Evolutionary conservation across 1,140 invertebrate genomes (phyloP).

Genomic region (Dreissena polymorpha): DNA sequence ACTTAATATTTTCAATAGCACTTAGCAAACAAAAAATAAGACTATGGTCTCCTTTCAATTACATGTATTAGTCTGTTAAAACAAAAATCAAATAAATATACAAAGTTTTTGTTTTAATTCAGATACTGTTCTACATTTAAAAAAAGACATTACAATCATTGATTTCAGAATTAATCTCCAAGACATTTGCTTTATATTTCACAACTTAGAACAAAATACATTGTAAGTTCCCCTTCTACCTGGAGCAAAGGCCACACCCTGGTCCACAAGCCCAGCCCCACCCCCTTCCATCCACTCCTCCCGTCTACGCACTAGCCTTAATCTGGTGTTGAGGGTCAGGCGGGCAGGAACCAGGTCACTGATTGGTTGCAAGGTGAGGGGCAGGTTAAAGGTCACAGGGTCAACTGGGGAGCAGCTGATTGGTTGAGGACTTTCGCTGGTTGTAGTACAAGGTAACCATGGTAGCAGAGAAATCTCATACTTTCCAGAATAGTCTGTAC

Average conservation of each 20-base stretch:
- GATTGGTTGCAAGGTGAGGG: constrained; percentile 79
- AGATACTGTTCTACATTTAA: no score
- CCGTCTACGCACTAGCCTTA: constrained; percentile 74
- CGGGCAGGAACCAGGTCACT: constrained; percentile 77
- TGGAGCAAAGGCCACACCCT: constrained; percentile 72
- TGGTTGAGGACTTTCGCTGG: constrained; percentile 69
- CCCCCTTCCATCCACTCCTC: constrained; percentile 76
- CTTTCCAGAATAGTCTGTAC: constrained; percentile 78
- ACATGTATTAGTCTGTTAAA: no score
- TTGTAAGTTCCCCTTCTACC: constrained; percentile 55
- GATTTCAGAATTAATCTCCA: no score
- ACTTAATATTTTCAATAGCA: no score
- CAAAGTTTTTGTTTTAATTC: no score
- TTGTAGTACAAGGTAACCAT: constrained; percentile 67
- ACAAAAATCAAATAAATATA: no score
- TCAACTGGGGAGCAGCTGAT: constrained; percentile 75
- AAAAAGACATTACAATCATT: no score
- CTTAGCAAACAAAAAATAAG: no score
- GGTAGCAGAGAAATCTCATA: constrained; percentile 78
- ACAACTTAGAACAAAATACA: no score
- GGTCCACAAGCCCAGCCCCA: constrained; percentile 66
- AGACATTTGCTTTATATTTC: no score
- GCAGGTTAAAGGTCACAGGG: constrained; percentile 77
- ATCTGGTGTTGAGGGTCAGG: constrained; percentile 77
- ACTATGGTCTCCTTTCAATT: no score